Evolutionary conservation across 2,888 invertebrate species (phyloP).

Genomic region (Anthophora plumipes): DNA sequence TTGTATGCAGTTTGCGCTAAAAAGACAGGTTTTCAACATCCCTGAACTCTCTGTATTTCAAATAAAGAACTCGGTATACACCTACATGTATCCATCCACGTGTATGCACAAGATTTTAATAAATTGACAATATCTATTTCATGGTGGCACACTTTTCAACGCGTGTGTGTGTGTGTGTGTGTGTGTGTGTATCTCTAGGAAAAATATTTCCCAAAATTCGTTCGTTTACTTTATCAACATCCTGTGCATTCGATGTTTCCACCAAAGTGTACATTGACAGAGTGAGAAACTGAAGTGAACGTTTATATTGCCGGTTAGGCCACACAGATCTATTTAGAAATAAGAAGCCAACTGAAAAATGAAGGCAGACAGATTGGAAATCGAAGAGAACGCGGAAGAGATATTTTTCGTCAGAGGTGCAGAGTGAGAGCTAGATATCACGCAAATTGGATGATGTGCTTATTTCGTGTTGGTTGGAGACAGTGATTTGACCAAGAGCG

Average conservation of each 20-base stretch:
- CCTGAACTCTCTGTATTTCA: constrained; percentile 25
- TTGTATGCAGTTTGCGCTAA: constrained; percentile 40
- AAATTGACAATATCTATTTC: no score
- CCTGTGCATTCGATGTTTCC: constrained; percentile 41
- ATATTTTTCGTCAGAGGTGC: constrained; percentile 72
- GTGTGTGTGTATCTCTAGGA: no score
- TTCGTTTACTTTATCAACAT: constrained; percentile 31
- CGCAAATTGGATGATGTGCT: constrained; percentile 74
- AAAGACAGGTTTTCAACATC: constrained; percentile 54
- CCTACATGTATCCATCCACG: constrained; percentile 18
- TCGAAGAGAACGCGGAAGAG: constrained; percentile 68
- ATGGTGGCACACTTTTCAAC: no score
- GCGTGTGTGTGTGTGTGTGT: no score
- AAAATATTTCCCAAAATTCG: no score
- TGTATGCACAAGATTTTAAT: constrained; percentile 40
- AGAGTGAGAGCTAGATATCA: constrained; percentile 73
- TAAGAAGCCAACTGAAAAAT: constrained; percentile 75
- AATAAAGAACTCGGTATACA: constrained; percentile 23
- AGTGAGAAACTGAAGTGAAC: constrained; percentile 55
- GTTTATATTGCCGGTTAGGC: constrained; percentile 61
- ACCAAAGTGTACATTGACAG: constrained; percentile 63
- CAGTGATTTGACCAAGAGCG: constrained; percentile 63
- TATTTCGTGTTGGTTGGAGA: constrained; percentile 59
- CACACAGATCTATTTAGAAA: constrained; percentile 62
- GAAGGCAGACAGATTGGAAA: constrained; percentile 76